Percentiles rank a stretch among this genome's conserved stretches.
These are phyloP conservation scores for Ochotona curzoniae DNA, from an alignment of 2,113 vertebrate genomes.

Conservation along the genomic window DNA sequence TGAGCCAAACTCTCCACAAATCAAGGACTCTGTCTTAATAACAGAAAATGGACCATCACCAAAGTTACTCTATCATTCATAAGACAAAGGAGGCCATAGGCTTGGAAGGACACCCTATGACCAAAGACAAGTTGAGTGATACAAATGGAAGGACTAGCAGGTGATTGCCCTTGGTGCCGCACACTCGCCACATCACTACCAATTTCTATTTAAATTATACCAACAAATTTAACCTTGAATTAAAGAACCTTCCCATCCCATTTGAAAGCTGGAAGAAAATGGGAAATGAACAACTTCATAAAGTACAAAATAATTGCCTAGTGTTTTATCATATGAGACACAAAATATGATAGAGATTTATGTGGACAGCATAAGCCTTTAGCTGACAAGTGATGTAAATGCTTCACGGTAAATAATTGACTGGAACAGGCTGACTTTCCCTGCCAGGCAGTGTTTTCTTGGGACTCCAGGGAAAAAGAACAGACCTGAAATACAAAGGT, in stretches of 20 bases:
- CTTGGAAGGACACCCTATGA: not conserved
- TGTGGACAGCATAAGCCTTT: not conserved
- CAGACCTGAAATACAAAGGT: constrained; percentile 29
- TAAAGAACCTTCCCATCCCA: not conserved
- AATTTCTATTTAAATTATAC: not conserved
- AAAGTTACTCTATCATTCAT: not conserved
- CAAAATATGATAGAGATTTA: constrained; percentile 40
- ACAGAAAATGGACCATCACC: no score
- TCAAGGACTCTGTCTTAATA: no score
- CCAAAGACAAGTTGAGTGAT: not conserved
- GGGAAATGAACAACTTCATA: constrained; percentile 12
- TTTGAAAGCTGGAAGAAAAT: not conserved
- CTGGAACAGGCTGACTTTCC: not conserved
- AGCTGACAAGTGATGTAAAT: not conserved
- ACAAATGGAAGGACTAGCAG: not conserved
- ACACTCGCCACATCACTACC: not conserved
- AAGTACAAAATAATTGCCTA: constrained; percentile 10
- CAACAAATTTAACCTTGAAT: not conserved
- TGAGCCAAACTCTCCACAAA: no score
- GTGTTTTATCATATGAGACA: constrained; percentile 5
- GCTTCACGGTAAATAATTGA: constrained; percentile 58
- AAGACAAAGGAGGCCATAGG: constrained; percentile 10
- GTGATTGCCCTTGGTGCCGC: not conserved
- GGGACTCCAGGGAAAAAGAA: not conserved
- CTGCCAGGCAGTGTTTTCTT: not conserved